Evolutionary conservation across 2,888 invertebrate species (phyloP).

Genomic region (Pseudococcus longispinus): DNA sequence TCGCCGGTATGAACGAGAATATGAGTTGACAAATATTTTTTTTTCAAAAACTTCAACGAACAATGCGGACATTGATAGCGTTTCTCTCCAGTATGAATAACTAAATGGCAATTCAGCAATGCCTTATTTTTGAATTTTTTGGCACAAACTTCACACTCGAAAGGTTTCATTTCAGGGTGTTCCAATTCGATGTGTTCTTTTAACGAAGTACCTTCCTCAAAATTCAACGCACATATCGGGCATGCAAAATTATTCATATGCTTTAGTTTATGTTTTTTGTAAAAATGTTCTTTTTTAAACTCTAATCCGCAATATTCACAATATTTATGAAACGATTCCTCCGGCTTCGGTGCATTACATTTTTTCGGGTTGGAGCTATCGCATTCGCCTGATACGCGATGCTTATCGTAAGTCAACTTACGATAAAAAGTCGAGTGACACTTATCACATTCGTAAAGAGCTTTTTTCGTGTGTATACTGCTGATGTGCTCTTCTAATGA

Average conservation of each 20-base stretch:
- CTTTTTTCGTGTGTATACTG: slow-evolving; percentile 52
- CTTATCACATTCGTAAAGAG: slow-evolving; percentile 50
- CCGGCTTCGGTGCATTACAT: background rate
- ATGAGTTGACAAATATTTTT: slow-evolving; percentile 47
- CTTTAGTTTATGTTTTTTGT: slow-evolving; percentile 44
- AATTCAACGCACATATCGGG: slow-evolving; percentile 33
- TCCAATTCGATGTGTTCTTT: slow-evolving; percentile 49
- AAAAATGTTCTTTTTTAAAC: slow-evolving; percentile 53
- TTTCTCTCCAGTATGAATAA: slow-evolving; percentile 52
- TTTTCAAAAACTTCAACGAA: slow-evolving; percentile 48
- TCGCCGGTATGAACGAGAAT: slow-evolving; percentile 52
- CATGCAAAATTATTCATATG: slow-evolving; percentile 25
- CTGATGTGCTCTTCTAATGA: slow-evolving; percentile 52
- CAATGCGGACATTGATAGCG: slow-evolving; percentile 46
- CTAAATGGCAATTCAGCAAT: slow-evolving; percentile 39
- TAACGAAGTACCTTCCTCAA: slow-evolving; percentile 26
- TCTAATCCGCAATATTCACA: slow-evolving; percentile 52
- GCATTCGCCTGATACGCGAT: slow-evolving; percentile 27
- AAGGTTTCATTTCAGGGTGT: slow-evolving; percentile 52
- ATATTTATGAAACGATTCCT: slow-evolving; percentile 42
- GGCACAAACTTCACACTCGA: slow-evolving; percentile 47
- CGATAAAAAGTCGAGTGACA: slow-evolving; percentile 48
- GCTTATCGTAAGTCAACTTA: slow-evolving; percentile 41
- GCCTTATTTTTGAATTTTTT: slow-evolving; percentile 52
- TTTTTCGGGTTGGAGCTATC: slow-evolving; percentile 28